Evolutionary conservation across 2,888 invertebrate genomes (phyloP).

Genomic region (Phortica okadai): DNA sequence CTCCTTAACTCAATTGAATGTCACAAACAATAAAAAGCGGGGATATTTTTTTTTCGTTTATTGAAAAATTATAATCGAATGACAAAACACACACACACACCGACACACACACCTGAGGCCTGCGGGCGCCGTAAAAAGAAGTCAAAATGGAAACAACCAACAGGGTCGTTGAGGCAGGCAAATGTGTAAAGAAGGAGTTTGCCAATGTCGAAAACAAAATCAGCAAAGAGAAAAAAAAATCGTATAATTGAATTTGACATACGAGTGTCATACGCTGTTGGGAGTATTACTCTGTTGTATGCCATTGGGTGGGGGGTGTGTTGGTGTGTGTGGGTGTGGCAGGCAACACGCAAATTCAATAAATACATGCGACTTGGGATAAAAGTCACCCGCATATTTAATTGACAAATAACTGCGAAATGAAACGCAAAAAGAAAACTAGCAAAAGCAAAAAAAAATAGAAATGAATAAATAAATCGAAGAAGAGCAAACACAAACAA

Average conservation of each 20-base stretch:
- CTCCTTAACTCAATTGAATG: constrained; percentile 31
- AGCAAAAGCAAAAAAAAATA: constrained; percentile 11
- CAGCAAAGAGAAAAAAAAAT: constrained; percentile 29
- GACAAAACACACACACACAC: constrained; percentile 56
- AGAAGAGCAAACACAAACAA: constrained; percentile 34
- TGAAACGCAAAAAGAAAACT: constrained; percentile 37
- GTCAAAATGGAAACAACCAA: constrained; percentile 25
- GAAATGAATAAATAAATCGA: constrained; percentile 28
- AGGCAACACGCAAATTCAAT: constrained; percentile 21
- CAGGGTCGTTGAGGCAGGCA: background rate
- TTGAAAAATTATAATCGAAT: constrained; percentile 73
- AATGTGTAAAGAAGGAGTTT: background rate
- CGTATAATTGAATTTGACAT: constrained; percentile 60
- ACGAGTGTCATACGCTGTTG: constrained; percentile 49
- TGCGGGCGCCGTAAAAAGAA: constrained; percentile 36
- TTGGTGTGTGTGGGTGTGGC: constrained; percentile 40
- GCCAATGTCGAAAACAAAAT: constrained; percentile 28
- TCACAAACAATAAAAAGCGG: constrained; percentile 38
- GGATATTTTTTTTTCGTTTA: constrained; percentile 40
- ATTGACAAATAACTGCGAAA: constrained; percentile 50
- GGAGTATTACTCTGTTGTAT: constrained; percentile 22
- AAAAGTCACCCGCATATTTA: constrained; percentile 25
- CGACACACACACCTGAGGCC: constrained; percentile 62
- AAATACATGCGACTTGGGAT: background rate
- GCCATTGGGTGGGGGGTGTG: constrained; percentile 3